Evolutionary conservation across 1,140 invertebrate species (phyloP), one percentile per base, ranked within the genome.

Genomic region (Paraescarpia echinospica): DNA sequence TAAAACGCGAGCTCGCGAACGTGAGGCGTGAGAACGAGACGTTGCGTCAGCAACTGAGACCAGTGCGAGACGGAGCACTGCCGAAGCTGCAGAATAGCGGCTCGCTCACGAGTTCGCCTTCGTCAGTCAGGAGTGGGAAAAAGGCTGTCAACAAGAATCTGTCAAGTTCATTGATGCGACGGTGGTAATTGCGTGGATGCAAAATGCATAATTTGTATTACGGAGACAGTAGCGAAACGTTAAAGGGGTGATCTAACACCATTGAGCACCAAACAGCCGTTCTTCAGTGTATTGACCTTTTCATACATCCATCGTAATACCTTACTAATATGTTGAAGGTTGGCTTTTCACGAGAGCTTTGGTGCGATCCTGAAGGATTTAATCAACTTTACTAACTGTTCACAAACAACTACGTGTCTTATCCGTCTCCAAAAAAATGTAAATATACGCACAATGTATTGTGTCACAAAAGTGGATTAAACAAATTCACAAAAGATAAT

Each of bases 21-120:
- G 89, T 94, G 34, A 94, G 93, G 92, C 93, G 93, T 59, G 94
- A 95, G 92, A 95, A 95, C 94, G 93, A 94, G 8, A 92, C 92
- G 51, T 92, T 95, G 77, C 94, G 93, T 92, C 91, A 93, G 48
- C 92, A 91, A 34, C 91, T 93, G 41, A 93, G 88, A 34, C 59
- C 59, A 2, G 59, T 77, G 59, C 59, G 33, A 89, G 51, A 34
- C n/a, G 27, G 91, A 1, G 92, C 33, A n/a, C 91, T 94, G 31
- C 94, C 94, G 92, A 59, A 91, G 34, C 91, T 92, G 91, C 93
- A 93, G 90, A 90, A 31, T 14, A 35, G 90, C 90, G 34, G 35
- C 34, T 90, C 34, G 18, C 18, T 35, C 22, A 41, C 35, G 18
- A 90, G 90, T 33, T 90, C 34, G 6, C n/a, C 34, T 9, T 90